phyloP scores from a whole-genome alignment of 2,113 vertebrate species.

The Passer montanus region DNA sequence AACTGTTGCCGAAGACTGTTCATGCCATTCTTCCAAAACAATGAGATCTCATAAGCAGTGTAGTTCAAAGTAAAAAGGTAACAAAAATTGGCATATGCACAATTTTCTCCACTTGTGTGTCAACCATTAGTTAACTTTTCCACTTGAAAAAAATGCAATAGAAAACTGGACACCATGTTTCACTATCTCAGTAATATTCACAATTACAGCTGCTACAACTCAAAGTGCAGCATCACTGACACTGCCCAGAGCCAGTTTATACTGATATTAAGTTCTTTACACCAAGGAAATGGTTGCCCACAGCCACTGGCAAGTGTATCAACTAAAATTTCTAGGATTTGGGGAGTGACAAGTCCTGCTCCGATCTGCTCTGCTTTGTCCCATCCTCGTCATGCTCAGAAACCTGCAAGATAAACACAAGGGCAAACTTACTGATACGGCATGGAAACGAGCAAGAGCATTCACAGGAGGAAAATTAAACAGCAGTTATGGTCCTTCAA shows the following conservation, averaged over 20 bases:
- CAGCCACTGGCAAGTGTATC: conserved; percentile 87
- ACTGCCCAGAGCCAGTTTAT: conserved; percentile 84
- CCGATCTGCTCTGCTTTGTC: conserved; percentile 87
- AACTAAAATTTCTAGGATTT: conserved; percentile 90
- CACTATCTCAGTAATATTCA: conserved; percentile 88
- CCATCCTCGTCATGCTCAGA: conserved; percentile 85
- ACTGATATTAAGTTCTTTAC: conserved; percentile 86
- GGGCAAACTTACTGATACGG: conserved; percentile 66
- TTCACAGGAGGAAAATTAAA: conserved; percentile 20
- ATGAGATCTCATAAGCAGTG: conserved; percentile 82
- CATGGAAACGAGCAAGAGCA: conserved; percentile 21
- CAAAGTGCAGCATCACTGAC: conserved; percentile 73
- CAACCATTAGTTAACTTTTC: conserved; percentile 84
- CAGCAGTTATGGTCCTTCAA: conserved; percentile 30
- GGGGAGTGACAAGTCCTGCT: conserved; percentile 91
- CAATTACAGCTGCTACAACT: conserved; percentile 85
- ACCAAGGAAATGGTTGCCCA: conserved; percentile 89
- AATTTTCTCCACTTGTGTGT: conserved; percentile 85
- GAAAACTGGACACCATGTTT: conserved; percentile 88
- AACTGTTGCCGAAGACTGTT: conserved; percentile 83
- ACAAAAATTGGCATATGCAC: conserved; percentile 90
- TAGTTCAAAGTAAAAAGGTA: conserved; percentile 83
- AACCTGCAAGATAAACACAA: conserved; percentile 82
- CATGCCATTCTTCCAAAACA: conserved; percentile 85
- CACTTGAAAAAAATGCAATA: conserved; percentile 85